Evolutionary conservation across 2,888 invertebrate genomes (phyloP), one percentile per base, ranked within the genome.

Genomic region (Uloborus plumipes): DNA sequence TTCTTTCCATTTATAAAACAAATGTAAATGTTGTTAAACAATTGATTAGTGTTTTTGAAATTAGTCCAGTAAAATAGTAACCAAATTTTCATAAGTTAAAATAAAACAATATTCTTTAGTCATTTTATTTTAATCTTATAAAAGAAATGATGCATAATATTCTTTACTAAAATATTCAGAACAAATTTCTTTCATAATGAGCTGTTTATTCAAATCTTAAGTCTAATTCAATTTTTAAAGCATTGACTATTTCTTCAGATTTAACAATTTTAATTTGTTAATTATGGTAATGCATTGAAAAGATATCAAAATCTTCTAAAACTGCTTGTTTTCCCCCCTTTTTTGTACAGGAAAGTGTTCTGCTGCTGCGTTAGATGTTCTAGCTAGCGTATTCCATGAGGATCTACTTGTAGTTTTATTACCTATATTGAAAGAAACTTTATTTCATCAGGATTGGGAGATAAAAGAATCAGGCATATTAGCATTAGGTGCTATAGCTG

Each of bases 371-470:
- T 91, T 99, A 73, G 99, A 99, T 90, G 96, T 98, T 73, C 90
- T 99, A 76, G 98, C 99, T 20, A 97, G 97, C 90, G 98, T 99
- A 51, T 99, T 99, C 89, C 93, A 95, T 64, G 98, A 98, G 84
- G 97, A 97, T 85, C 92, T 99, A 79, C 91, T 99, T 87, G 96
- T 97, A 0, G 95, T 97, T 85, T 92, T 99, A 51, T 92, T 99
- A 87, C 99, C 99, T 9, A 97, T 99, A 87, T 91, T 99, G 16
- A 97, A 98, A 89, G 98, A 98, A 89, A 98, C 98, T 0, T 91
- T 99, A 2, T 98, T 97, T 89, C 97, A 98, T 89, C 93, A 93
- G 81, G 94, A 97, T 85, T 99, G 99, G 99, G 95, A 96, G 87
- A 94, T 99, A 80, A 98, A 98, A 90, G 98, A 98, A 88, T 93